Evolutionary conservation across 1,140 invertebrate species (phyloP).

Genomic region (Dendroctonus ponderosae): DNA sequence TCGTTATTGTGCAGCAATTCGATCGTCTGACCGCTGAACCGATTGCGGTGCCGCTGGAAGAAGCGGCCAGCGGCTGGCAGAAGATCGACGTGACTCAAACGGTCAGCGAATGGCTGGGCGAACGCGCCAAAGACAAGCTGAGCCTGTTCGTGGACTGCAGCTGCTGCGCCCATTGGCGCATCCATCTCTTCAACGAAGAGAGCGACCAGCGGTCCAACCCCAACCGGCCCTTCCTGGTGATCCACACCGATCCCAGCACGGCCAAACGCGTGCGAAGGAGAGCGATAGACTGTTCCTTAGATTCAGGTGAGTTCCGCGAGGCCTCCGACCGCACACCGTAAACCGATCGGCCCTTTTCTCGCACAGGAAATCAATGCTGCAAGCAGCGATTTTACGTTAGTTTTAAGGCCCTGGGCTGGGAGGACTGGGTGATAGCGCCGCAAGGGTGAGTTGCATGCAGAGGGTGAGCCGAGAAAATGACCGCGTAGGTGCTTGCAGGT

Average conservation of each 20-base stretch:
- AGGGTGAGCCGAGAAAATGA: too few relatives aligned
- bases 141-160: conserved; percentile 81
- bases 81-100: conserved; percentile 79
- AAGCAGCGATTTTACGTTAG: conserved; percentile 86
- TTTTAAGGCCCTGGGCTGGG: conserved; percentile 88
- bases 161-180: conserved; percentile 69
- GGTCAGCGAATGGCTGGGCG: conserved; percentile 68
- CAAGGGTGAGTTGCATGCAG: conserved; percentile 57
- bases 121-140: conserved; percentile 60
- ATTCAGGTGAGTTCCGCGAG: conserved; percentile 46
- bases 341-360: not conserved
- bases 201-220: conserved; percentile 53
- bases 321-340: not conserved
- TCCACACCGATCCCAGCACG: conserved; percentile 67
- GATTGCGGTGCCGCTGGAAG: conserved; percentile 66
- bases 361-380: conserved; percentile 75
- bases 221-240: conserved; percentile 79
- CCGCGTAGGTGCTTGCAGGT: conserved; percentile 24
- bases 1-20: conserved; percentile 53
- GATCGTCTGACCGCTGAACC: conserved; percentile 64
- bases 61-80: conserved; percentile 76
- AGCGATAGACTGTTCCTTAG: conserved; percentile 77
- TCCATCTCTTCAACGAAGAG: conserved; percentile 52
- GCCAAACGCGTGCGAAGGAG: conserved; percentile 70
- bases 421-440: conserved; percentile 93